Evolutionary conservation across 2,797 vertebrate genomes (phyloP).

Genomic region (Emydoidea blandingii): DNA sequence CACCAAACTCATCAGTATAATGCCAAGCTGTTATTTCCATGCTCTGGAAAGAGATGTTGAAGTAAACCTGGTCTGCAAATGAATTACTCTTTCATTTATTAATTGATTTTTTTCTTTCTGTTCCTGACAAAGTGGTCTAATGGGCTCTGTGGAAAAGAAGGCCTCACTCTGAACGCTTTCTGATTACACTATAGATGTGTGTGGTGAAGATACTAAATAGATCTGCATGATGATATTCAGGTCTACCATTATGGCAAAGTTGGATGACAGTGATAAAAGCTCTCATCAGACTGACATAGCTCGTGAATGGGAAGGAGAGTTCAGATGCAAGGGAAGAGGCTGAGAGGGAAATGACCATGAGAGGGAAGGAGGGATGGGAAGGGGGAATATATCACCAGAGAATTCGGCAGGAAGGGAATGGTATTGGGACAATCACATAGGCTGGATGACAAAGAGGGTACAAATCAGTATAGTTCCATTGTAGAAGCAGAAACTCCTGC

Average conservation of each 20-base stretch:
- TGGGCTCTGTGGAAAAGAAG: background rate
- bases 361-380: background rate
- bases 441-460: background rate
- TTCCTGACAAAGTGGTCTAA: background rate
- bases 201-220: background rate
- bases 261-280: background rate
- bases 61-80: background rate
- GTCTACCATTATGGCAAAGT: background rate
- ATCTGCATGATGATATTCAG: background rate
- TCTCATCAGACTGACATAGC: background rate
- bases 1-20: background rate
- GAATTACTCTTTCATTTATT: background rate
- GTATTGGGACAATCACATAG: fast-evolving
- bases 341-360: fast-evolving
- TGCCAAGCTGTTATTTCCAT: background rate
- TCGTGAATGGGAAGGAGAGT: background rate
- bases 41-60: background rate
- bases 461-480: background rate
- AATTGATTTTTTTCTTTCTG: background rate
- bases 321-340: background rate
- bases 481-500: background rate
- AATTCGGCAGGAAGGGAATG: background rate
- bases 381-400: background rate
- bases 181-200: background rate
- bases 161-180: background rate